Evolutionary conservation across 2,797 vertebrate species (phyloP), one percentile per base, ranked within the genome.

Genomic region (Coranthus polyacanthus): DNA sequence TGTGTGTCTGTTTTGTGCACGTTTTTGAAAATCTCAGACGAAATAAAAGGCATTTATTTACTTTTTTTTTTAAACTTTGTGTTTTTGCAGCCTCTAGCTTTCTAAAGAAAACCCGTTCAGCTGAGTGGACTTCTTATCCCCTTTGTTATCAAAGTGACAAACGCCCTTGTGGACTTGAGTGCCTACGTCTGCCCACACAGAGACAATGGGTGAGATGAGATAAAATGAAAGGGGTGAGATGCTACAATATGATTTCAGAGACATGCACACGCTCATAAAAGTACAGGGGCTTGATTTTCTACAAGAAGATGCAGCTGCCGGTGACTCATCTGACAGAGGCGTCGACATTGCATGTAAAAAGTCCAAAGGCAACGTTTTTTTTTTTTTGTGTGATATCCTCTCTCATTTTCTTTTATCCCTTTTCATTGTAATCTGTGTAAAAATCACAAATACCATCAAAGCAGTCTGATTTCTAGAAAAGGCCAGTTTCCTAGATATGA

Each of bases 71-170:
- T 34, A 50, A 46, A 17, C 59, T 65, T 65, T 43, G 12, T n/a
- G 26, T 9, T 67, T 74, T 36, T 6, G 32, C 15, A 0, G 49
- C 36, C 13, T 20, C 13, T 34, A 32, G 10, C 8, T 1, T 47
- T 43, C 42, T 16, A 11, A 36, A 39, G 9, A 18, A 57, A 57
- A 45, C 16, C 7, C 12, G 15, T 39, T 69, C 34, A 21, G 50
- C 42, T 0, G 41, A 42, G 20, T 17, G 22, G 43, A 20, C 64
- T 21, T 75, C 64, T 83, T 63, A 58, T 72, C 61, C 67, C 67
- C 74, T 70, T 58, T 71, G 73, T 62, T 75, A 51, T 82, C 66
- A 76, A 72, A 72, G 67, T 50, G 73, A 72, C 62, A 80, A 75
- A 79, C 57, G 44, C 74, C 54, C 64, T 70, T 12, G 52, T 54